A percentile compares a stretch with the other conserved stretches of the same genome.
Conservation (phyloP, 2,888 invertebrate genomes). For the Dryomyza anilis region DNA sequence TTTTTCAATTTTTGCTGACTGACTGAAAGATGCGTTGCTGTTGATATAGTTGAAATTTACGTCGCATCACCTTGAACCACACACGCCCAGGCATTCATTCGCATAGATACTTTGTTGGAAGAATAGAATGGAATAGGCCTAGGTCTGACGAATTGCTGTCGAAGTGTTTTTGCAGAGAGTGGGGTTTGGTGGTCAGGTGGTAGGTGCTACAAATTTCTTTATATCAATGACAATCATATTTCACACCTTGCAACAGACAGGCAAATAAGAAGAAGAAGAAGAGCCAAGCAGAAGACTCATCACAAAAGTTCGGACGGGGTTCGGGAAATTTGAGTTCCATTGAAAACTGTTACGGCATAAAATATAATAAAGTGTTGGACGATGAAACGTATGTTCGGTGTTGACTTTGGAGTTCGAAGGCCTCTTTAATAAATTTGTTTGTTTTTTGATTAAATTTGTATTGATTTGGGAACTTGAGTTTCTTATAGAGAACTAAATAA, state of each 20-base stretch:
- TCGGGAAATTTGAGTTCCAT: neutral
- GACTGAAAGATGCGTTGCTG: conserved; percentile 53
- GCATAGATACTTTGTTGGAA: neutral
- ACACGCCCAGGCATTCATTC: conserved; percentile 18
- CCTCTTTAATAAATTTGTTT: conserved; percentile 6
- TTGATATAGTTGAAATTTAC: conserved; percentile 20
- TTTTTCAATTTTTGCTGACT: too few species aligned
- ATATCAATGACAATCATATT: conserved; percentile 12
- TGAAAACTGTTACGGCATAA: neutral
- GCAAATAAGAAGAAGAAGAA: neutral
- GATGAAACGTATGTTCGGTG: neutral
- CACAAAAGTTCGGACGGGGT: neutral
- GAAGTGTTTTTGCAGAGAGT: neutral
- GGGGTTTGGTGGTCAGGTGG: too few species aligned
- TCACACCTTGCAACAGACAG: conserved; percentile 1
- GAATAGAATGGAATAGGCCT: neutral
- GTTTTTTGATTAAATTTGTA: neutral
- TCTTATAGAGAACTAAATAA: too few species aligned
- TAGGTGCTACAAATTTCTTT: too few species aligned
- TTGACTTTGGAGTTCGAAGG: conserved; percentile 2
- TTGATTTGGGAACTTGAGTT: neutral
- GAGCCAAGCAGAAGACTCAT: neutral
- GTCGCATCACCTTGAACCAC: conserved; percentile 53
- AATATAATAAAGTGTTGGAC: neutral
- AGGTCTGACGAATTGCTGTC: too few species aligned